Evolutionary conservation across 92 coral and sea anemone genomes (phyloP).

Genomic region (Metridium senile): DNA sequence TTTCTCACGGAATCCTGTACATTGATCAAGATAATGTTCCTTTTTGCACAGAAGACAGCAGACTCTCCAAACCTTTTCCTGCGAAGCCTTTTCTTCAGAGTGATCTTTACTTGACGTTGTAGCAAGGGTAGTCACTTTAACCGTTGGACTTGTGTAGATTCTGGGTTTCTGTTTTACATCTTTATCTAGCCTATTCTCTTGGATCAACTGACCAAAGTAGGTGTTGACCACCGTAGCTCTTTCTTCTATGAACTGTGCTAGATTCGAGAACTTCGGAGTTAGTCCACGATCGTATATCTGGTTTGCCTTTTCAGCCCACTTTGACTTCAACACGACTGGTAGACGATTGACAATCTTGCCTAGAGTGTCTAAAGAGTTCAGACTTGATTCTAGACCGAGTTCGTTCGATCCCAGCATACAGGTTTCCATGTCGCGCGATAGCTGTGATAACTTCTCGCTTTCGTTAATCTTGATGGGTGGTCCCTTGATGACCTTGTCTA

Average conservation of each 20-base stretch:
- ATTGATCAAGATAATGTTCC: constrained; percentile 37
- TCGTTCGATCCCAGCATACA: constrained; percentile 50
- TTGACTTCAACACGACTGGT: constrained; percentile 41
- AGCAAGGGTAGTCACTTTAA: constrained; percentile 28
- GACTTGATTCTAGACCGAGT: constrained; percentile 40
- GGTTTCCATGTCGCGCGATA: constrained; percentile 56
- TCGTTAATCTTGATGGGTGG: constrained; percentile 43
- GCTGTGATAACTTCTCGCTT: constrained; percentile 41
- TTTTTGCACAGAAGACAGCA: constrained; percentile 23
- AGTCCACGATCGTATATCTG: constrained; percentile 29
- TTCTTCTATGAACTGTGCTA: constrained; percentile 41
- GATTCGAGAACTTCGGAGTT: constrained; percentile 27
- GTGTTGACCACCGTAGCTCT: constrained; percentile 42
- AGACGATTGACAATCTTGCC: constrained; percentile 56
- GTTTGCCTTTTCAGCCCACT: constrained; percentile 58
- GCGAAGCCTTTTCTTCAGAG: not conserved
- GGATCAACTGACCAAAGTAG: constrained; percentile 33
- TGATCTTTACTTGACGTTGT: not conserved
- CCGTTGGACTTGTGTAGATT: not conserved
- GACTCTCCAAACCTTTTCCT: not conserved
- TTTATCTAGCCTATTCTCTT: not conserved
- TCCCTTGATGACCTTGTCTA: constrained; percentile 56
- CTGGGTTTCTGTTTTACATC: not conserved
- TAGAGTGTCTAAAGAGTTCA: constrained; percentile 47
- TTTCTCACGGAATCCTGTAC: constrained; percentile 21